Evolutionary conservation across 1,140 invertebrate species (phyloP).

Genomic region (Trichomalopsis sarcophagae): DNA sequence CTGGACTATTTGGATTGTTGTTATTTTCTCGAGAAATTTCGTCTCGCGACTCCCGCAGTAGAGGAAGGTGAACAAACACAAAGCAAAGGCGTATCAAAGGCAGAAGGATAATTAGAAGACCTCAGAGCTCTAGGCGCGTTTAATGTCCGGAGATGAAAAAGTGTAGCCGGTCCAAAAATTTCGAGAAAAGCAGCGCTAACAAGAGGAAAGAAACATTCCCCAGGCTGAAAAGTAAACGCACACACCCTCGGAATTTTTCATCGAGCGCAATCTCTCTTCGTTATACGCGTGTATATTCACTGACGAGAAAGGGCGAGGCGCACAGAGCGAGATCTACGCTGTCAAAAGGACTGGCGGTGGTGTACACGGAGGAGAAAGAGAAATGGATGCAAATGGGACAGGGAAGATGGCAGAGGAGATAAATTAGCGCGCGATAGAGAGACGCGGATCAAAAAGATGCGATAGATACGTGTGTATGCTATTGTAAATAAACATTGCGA

Average conservation of each 20-base stretch:
- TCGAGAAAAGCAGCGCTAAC: neutral
- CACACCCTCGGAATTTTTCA: constrained; percentile 1
- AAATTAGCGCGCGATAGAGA: neutral
- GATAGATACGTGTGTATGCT: neutral
- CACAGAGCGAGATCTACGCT: neutral
- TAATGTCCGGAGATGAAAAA: neutral
- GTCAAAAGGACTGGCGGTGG: neutral
- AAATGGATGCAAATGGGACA: neutral
- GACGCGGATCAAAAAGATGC: neutral
- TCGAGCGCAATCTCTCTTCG: constrained; percentile 31
- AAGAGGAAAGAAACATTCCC: neutral
- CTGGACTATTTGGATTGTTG: too few species aligned
- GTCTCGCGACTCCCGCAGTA: too few species aligned
- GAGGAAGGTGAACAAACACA: too few species aligned
- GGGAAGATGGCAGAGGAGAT: neutral
- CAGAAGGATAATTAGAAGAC: too few species aligned
- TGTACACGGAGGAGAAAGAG: neutral
- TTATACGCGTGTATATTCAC: neutral
- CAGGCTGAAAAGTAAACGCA: neutral
- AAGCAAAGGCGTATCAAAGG: too few species aligned
- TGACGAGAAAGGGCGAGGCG: neutral
- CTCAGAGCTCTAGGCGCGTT: too few species aligned
- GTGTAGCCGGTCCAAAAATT: neutral
- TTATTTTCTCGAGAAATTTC: too few species aligned
- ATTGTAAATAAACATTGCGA: neutral